These are phyloP conservation scores for Pantherophis alleghaniensis DNA, from an alignment of 2,797 vertebrate genomes.

Conservation along the genomic window DNA sequence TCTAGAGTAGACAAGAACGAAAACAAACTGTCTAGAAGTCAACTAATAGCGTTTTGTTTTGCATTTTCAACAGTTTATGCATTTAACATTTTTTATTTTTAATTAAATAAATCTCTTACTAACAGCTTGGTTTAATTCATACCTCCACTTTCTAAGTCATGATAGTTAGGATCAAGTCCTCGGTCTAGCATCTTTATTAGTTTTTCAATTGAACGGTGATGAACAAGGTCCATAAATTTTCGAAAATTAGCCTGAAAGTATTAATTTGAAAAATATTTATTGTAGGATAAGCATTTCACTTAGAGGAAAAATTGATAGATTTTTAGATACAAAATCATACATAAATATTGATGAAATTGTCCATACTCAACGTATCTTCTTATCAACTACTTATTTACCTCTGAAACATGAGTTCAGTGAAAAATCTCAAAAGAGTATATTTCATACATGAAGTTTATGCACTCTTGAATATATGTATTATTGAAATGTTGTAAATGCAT, in stretches of 20 bases:
- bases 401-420: background rate
- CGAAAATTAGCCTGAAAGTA: conserved; percentile 83
- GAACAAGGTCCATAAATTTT: conserved; percentile 91
- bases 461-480: background rate
- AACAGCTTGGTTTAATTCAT: conserved; percentile 31
- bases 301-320: background rate
- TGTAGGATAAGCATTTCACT: background rate
- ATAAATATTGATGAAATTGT: background rate
- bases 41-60: background rate
- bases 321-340: background rate
- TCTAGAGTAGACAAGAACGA: conserved; percentile 70
- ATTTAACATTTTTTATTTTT: background rate
- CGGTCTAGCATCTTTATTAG: conserved; percentile 87
- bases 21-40: background rate
- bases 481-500: background rate
- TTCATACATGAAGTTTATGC: background rate
- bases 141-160: conserved; percentile 91
- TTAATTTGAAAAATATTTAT: background rate
- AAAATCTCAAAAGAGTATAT: background rate
- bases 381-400: background rate
- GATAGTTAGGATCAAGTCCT: conserved; percentile 94
- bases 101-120: conserved; percentile 1
- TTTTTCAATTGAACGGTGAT: conserved; percentile 88
- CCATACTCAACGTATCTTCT: background rate
- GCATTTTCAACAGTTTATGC: background rate